A percentile compares a stretch with the other conserved stretches of the same genome.
Conservation (phyloP, 2,888 invertebrate genomes). For the Erebia aethiops region DNA sequence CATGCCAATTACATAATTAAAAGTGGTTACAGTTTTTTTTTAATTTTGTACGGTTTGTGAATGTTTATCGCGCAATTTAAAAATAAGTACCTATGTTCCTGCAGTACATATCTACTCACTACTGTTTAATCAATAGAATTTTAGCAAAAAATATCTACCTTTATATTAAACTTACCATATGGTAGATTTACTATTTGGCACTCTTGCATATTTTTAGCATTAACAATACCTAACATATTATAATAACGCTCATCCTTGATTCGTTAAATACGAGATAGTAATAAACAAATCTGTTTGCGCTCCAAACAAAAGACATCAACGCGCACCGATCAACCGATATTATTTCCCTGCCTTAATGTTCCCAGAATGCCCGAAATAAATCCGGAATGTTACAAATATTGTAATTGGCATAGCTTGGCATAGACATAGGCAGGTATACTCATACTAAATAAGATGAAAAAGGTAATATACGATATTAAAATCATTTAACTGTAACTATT, state of each 20-base stretch:
- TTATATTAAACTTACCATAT: background rate
- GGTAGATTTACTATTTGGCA: too few species aligned
- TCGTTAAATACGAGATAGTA: too few species aligned
- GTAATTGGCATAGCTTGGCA: too few species aligned
- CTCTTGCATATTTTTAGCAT: too few species aligned
- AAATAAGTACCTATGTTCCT: background rate
- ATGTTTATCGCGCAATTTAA: background rate
- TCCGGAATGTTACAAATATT: background rate
- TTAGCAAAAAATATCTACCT: too few species aligned
- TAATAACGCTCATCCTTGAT: too few species aligned
- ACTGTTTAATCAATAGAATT: background rate
- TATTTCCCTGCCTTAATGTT: too few species aligned
- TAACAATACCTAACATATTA: too few species aligned
- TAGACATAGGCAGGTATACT: too few species aligned
- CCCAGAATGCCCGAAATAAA: background rate
- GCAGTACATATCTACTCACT: background rate
- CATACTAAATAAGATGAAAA: too few species aligned
- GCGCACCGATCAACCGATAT: constrained; percentile 38
- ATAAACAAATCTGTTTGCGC: background rate
- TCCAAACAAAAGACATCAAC: constrained; percentile 60
- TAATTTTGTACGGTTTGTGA: background rate
- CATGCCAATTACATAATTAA: constrained; percentile 2
- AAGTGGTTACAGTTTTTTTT: background rate
- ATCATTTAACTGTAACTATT: too few species aligned
- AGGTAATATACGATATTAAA: too few species aligned